Base-by-base conservation (phyloP, 1,140 invertebrate genomes). In the Onthophagus taurus region DNA sequence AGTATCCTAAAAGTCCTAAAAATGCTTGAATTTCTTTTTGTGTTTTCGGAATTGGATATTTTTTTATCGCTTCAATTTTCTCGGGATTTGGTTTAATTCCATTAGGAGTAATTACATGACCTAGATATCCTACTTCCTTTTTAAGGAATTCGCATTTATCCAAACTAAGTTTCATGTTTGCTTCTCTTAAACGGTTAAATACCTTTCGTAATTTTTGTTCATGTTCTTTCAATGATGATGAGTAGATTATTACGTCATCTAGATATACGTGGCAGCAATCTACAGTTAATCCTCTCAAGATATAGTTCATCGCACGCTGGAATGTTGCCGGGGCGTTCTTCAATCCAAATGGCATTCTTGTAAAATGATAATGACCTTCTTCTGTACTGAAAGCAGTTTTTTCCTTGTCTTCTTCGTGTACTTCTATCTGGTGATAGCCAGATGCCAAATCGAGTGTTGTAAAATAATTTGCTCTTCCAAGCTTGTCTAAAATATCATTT, bases 221-320 rank as follows among this genome's bases (percentile, higher is more conserved):
- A 34, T 66, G 61, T 51, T 63, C 50, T 21, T 58, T 49, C 31
- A 68, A 44, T n/a, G 51, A 52, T 11, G 37, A 45, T 5, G 48
- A 51, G 41, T 50, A 63, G 23, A 63, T 51, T 24, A 63, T 45
- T 9, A 62, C 54, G 30, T 65, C 58, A 31, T 65, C 58, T 7
- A 60, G 34, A 41, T 62, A 61, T 21, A 62, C 55, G 17, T 60
- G 51, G 36, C 54, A 55, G 17, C n/a, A 48, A 44, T 24, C 49
- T 47, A 23, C n/a, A n/a, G n/a, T 39, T 39, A 3, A 39, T 13
- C 4, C 19, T 20, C 19, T 39, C 21, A 21, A 23, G 3, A 38
- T 9, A 24, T 23, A 8, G 21, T 38, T 55, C 54, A 45, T 58
- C 51, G 43, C 31, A 12, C 46, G 17, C 18, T 48, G 47, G 23